phyloP scores from a whole-genome alignment of 1,140 invertebrate genomes.

The Cotesia typhae region DNA sequence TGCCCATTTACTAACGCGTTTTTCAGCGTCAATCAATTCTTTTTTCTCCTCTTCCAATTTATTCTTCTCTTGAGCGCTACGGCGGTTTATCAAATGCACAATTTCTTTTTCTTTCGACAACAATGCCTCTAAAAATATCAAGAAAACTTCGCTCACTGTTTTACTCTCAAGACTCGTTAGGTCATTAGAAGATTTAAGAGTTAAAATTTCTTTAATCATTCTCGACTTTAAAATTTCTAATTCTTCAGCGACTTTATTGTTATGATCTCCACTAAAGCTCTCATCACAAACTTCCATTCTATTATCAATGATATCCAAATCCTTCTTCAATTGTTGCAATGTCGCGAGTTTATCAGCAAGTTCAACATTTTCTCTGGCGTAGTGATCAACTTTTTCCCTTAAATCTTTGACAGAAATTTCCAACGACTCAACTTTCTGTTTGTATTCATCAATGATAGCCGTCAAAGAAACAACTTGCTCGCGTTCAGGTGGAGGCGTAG shows the following conservation, averaged over 20 bases:
- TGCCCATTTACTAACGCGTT: conserved; percentile 45
- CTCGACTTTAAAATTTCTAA: conserved; percentile 41
- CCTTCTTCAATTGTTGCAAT: conserved; percentile 29
- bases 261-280: conserved; percentile 22
- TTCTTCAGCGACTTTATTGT: conserved; percentile 42
- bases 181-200: conserved; percentile 39
- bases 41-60: conserved; percentile 49
- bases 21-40: conserved; percentile 49
- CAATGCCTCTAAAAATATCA: conserved; percentile 47
- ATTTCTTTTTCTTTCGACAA: conserved; percentile 55
- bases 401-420: conserved; percentile 13
- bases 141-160: conserved; percentile 47
- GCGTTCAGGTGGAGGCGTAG: background rate
- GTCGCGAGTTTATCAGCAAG: conserved; percentile 46
- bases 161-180: conserved; percentile 38
- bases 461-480: conserved; percentile 2
- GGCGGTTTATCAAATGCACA: conserved; percentile 44
- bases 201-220: conserved; percentile 55
- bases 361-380: conserved; percentile 46
- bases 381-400: conserved; percentile 26
- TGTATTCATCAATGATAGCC: conserved; percentile 11
- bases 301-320: conserved; percentile 3
- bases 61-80: conserved; percentile 40
- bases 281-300: conserved; percentile 20
- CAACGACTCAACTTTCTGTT: conserved; percentile 9